A percentile compares a stretch with the other conserved stretches of the same genome.
phyloP scores from a whole-genome alignment of 1,140 invertebrate species.

The Scaptomyza hsui region DNA sequence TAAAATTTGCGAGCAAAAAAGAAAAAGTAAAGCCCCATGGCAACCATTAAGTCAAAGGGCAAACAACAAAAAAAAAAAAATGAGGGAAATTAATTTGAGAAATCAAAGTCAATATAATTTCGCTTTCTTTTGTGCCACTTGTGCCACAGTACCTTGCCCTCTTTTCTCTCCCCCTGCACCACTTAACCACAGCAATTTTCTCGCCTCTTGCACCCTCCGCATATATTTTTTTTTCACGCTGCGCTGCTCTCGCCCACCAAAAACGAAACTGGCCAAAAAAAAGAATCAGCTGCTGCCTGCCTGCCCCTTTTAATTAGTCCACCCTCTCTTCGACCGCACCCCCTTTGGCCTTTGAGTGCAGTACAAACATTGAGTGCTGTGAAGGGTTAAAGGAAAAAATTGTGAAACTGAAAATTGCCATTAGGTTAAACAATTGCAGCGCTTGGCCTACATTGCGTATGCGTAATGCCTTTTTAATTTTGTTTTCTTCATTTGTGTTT shows the following conservation, averaged over 20 bases:
- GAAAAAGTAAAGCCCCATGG: not conserved
- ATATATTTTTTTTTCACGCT: conserved; percentile 34
- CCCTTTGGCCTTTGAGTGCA: conserved; percentile 54
- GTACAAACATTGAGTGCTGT: conserved; percentile 50
- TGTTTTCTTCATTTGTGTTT: not conserved
- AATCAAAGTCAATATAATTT: conserved; percentile 81
- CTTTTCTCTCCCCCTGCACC: not conserved
- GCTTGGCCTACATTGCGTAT: conserved; percentile 79
- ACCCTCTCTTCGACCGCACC: conserved; percentile 16
- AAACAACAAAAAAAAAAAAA: conserved; percentile 7
- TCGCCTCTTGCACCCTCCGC: not conserved
- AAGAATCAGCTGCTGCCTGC: not conserved
- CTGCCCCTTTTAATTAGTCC: conserved; percentile 70
- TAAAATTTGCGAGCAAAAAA: not conserved
- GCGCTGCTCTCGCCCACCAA: conserved; percentile 19
- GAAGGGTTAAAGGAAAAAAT: conserved; percentile 23
- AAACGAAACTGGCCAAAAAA: conserved; percentile 35
- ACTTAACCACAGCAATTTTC: conserved; percentile 11
- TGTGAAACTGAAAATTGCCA: conserved; percentile 61
- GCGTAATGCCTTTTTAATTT: conserved; percentile 72
- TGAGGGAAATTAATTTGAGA: conserved; percentile 60
- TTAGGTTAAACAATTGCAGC: conserved; percentile 72
- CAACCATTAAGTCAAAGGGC: conserved; percentile 32
- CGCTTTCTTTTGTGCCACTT: conserved; percentile 65
- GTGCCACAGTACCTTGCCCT: not conserved